These are phyloP conservation scores for Drosophila arawakana DNA, from an alignment of 1,140 invertebrate genomes.

Conservation along the genomic window DNA sequence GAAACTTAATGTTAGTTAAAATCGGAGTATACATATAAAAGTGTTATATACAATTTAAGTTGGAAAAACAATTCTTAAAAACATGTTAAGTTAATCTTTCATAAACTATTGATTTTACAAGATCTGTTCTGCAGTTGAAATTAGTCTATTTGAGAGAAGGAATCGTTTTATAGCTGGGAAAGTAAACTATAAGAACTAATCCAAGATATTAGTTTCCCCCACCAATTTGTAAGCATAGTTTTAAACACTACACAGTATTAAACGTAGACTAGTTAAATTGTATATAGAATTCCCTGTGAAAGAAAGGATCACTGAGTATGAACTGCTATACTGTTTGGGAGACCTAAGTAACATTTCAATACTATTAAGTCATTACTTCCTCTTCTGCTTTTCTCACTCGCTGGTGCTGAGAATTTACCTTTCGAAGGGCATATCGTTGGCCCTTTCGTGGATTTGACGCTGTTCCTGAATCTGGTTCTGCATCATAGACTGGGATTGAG, in stretches of 20 bases:
- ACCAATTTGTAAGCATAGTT: too few relatives aligned
- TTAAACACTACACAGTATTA: too few relatives aligned
- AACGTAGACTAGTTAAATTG: too few relatives aligned
- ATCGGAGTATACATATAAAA: slow-evolving; percentile 6
- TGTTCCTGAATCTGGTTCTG: slow-evolving; percentile 41
- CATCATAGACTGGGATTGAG: slow-evolving; percentile 40
- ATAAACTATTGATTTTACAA: too few relatives aligned
- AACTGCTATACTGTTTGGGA: neutral
- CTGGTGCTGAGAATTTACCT: slow-evolving; percentile 63
- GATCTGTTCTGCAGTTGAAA: neutral
- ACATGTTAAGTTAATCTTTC: neutral
- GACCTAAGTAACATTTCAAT: slow-evolving; percentile 14
- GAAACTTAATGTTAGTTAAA: slow-evolving; percentile 5
- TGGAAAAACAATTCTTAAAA: neutral
- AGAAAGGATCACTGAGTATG: too few relatives aligned
- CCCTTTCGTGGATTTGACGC: slow-evolving; percentile 49
- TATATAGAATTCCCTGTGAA: too few relatives aligned
- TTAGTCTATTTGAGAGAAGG: too few relatives aligned
- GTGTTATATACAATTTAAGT: slow-evolving; percentile 7
- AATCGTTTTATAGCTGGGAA: too few relatives aligned
- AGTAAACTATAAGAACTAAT: too few relatives aligned
- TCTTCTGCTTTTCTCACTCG: neutral
- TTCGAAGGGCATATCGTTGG: slow-evolving; percentile 66
- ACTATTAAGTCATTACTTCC: slow-evolving; percentile 4
- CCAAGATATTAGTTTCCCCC: too few relatives aligned